Evolutionary conservation across 1,140 invertebrate species (phyloP), one percentile per base, ranked within the genome.

Genomic region (Drosophila quadrilineata): DNA sequence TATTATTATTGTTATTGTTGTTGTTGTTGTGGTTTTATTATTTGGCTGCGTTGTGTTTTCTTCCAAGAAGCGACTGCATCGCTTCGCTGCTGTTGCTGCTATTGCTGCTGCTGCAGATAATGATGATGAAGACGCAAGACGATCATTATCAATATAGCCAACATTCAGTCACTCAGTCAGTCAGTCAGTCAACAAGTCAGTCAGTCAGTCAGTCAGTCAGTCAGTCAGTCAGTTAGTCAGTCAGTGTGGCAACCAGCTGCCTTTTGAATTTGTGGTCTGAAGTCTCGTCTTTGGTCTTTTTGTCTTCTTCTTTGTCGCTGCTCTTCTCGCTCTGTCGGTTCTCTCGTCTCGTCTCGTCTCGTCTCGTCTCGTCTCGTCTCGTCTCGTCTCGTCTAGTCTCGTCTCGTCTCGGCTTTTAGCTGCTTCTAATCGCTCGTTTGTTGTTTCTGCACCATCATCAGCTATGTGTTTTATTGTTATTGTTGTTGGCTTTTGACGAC

Each of bases 381-480:
- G 8, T 22, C 16, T 6, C 29, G 12, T 10, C 17, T 28, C 21
- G 6, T 43, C 26, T 45, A 10, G n/a, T 31, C 29, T 52, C 36
- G 24, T 40, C 8, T 31, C 50, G n/a, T 38, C 24, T 60, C 48
- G 14, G 16, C 22, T 26, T 24, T 46, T 36, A 10, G 48, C 48
- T 54, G n/a, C 53, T 75, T 77, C 79, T 84, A 84, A 82, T 84
- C 69, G 69, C 53, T 35, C 58, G n/a, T 72, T 77, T 72, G 67
- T 75, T 60, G 68, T 76, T 82, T 82, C 68, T 82, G 76, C 76
- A 71, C 36, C 76, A 80, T 82, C 76, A 82, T 80, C 71, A 65
- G 58, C 49, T 59, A 53, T 73, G 46, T 65, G 67, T 72, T 64
- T 71, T 53, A 29, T 64, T 75, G 40, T 80, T 67, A 52, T 79